Percentiles rank a stretch among this genome's conserved stretches.
phyloP scores from a whole-genome alignment of 2,797 vertebrate genomes.

The Ibycter americanus region DNA sequence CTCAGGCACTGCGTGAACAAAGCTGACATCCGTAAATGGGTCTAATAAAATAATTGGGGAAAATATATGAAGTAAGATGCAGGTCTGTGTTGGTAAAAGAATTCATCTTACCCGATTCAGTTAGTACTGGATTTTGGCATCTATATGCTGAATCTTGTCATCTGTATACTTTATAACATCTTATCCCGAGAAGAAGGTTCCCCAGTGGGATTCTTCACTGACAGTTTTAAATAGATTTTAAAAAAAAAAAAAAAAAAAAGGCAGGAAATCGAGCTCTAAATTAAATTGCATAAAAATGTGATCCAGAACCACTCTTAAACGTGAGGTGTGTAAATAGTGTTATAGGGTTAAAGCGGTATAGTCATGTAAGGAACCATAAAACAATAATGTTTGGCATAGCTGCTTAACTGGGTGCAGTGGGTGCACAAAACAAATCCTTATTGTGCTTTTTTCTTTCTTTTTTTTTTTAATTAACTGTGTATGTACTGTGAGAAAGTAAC shows the following conservation, averaged over 20 bases:
- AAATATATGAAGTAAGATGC: not conserved
- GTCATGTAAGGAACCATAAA: not conserved
- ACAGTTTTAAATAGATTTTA: rapidly evolving
- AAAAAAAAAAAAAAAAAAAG: not conserved
- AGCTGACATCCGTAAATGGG: not conserved
- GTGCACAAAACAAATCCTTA: not conserved
- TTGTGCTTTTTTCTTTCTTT: not conserved
- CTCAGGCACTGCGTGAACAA: not conserved
- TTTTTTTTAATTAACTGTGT: not conserved
- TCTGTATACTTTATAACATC: not conserved
- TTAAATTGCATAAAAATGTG: not conserved
- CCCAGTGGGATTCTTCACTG: not conserved
- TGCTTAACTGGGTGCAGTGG: not conserved
- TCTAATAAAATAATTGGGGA: not conserved
- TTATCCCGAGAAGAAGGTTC: not conserved
- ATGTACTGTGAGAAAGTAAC: not conserved
- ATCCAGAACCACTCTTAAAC: not conserved
- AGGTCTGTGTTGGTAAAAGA: not conserved
- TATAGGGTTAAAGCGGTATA: not conserved
- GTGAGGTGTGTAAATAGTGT: not conserved
- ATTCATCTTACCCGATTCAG: not conserved
- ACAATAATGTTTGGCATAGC: not conserved
- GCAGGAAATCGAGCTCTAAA: not conserved
- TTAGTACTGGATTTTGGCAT: not conserved
- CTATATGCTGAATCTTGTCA: not conserved